Evolutionary conservation across 2,888 invertebrate species (phyloP), one percentile per base, ranked within the genome.

Genomic region (Pycnomerus fuliginosus): DNA sequence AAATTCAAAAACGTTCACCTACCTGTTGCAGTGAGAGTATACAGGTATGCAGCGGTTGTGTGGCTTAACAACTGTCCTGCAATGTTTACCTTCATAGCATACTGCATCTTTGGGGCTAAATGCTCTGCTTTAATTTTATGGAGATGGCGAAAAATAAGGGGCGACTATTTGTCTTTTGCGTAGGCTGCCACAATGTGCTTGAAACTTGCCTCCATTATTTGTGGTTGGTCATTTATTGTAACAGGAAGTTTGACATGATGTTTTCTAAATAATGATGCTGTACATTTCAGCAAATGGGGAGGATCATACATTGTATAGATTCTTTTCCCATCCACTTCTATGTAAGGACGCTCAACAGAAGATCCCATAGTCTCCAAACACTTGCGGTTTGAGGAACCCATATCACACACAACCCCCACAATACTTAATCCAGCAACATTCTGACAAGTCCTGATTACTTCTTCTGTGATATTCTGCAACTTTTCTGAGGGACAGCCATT

Each of bases 81-180:
- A 28, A 60, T 30, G 22, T 39, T 49, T 2, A 56, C 52, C 36
- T 58, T n/a, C 56, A 58, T 60, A 2, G 56, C 39, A 44, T 27
- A 52, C 31, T 46, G 30, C 40, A 53, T 43, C 13, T 45, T 44
- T 16, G 54, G 58, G 1, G 29, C 29, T 28, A 60, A 16, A 37
- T 60, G 48, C 5, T 14, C 23, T 4, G 49, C 31, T 29, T 41
- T 50, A n/a, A 52, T 30, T 38, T 50, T 52, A 16, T 37, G 41
- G 35, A 52, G 16, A 1, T 31, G 11, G 8, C 50, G 31, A 27
- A 47, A 52, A 7, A 43, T 32, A 5, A 50, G 14, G n/a, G 49
- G 46, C 5, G 38, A 11, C 12, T 16, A 25, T 11, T 30, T 31
- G 31, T 52, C 49, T 1, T 44, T 30, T 33, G 38, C 37, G 29